Evolutionary conservation across 2,797 vertebrate genomes (phyloP).

Genomic region (Anniella stebbinsi): DNA sequence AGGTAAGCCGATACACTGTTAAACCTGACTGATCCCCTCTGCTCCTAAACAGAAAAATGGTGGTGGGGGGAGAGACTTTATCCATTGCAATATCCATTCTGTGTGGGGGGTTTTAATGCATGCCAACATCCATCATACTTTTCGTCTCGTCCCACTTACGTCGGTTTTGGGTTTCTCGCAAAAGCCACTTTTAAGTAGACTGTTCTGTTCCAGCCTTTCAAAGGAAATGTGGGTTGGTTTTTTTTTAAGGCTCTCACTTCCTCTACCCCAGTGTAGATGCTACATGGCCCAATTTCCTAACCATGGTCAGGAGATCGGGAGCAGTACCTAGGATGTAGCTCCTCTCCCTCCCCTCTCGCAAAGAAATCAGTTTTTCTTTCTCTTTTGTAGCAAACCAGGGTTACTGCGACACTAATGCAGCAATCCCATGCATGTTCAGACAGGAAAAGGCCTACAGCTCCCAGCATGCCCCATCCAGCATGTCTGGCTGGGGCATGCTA

Average conservation of each 20-base stretch:
- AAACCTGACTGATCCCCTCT: neutral
- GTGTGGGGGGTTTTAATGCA: constrained; percentile 49
- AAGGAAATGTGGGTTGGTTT: neutral
- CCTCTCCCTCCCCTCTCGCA: neutral
- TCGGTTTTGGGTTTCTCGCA: constrained; percentile 65
- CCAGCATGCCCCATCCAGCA: too few species aligned
- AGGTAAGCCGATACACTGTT: neutral
- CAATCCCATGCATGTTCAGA: too few species aligned
- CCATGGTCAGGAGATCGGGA: neutral
- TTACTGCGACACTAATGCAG: too few species aligned
- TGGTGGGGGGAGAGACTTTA: neutral
- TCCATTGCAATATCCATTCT: constrained; percentile 49
- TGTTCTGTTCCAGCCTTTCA: constrained; percentile 55
- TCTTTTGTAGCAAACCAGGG: neutral
- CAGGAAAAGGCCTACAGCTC: too few species aligned
- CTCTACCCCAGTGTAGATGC: too few species aligned
- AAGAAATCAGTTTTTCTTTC: neutral
- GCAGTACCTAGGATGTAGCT: too few species aligned
- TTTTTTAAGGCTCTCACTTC: neutral
- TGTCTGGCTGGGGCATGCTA: too few species aligned
- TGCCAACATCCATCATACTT: constrained; percentile 67
- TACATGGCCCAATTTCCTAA: neutral
- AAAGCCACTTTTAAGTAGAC: constrained; percentile 50
- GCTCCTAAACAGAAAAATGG: neutral
- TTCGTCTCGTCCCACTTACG: constrained; percentile 58